These are phyloP conservation scores for Cryptotis parvus DNA, from an alignment of 2,113 vertebrate genomes.

Conservation along the genomic window DNA sequence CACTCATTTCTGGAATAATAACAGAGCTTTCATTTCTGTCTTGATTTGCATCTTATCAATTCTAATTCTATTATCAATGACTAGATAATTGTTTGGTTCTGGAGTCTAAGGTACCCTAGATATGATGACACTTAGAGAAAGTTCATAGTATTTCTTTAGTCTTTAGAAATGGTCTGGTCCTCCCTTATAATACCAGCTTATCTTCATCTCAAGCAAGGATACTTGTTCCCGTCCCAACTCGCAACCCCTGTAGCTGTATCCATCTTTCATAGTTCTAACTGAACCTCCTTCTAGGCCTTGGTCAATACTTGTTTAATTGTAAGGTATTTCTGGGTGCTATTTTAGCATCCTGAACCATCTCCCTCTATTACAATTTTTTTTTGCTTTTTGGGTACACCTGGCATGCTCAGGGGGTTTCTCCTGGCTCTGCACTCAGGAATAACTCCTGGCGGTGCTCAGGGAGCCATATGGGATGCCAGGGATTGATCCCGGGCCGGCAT, in stretches of 20 bases:
- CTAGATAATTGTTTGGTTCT: background rate
- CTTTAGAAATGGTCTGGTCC: background rate
- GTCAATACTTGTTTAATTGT: background rate
- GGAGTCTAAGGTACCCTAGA: background rate
- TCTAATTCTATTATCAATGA: background rate
- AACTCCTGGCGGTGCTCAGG: no score
- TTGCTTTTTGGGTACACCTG: no score
- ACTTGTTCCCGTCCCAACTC: background rate
- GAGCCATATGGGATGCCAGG: no score
- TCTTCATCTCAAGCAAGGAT: background rate
- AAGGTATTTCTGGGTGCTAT: background rate
- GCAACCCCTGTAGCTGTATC: background rate
- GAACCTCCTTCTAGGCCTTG: background rate
- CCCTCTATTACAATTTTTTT: no score
- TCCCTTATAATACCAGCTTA: background rate
- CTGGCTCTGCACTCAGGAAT: no score
- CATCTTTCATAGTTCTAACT: background rate
- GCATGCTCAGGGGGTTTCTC: no score
- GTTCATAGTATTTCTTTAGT: background rate
- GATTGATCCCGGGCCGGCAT: no score
- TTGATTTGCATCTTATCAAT: background rate
- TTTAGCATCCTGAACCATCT: background rate
- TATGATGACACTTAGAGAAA: background rate
- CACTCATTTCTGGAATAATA: background rate
- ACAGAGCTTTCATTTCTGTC: constrained; percentile 16